Evolutionary conservation across 2,888 invertebrate genomes (phyloP).

Genomic region (Himalopsyche anomala): DNA sequence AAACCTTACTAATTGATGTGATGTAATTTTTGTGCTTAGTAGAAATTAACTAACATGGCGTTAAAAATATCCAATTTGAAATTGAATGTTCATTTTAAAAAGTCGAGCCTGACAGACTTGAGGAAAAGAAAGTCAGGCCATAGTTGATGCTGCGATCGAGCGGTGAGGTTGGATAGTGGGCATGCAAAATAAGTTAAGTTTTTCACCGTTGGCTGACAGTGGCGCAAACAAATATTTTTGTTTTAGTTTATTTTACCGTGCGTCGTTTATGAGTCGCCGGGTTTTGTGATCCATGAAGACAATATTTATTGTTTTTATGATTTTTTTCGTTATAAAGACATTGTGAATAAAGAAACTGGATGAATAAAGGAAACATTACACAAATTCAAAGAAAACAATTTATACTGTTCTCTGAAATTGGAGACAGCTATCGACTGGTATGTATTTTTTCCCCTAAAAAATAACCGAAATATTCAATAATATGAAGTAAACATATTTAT

Average conservation of each 20-base stretch:
- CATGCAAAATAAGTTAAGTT: conserved; percentile 41
- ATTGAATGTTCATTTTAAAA: conserved; percentile 13
- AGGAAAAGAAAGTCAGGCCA: conserved; percentile 38
- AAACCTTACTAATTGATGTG: too few species aligned
- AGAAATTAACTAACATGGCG: too few species aligned
- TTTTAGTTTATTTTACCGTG: conserved; percentile 24
- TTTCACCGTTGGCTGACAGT: conserved; percentile 29
- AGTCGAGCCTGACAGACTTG: background rate
- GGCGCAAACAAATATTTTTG: conserved; percentile 5
- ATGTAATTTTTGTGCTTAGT: too few species aligned
- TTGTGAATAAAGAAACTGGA: background rate
- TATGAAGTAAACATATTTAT: too few species aligned
- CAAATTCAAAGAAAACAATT: background rate
- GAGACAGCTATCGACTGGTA: background rate
- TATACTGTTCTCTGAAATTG: conserved; percentile 47
- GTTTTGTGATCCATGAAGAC: background rate
- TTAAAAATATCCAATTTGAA: background rate
- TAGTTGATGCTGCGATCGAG: conserved; percentile 52
- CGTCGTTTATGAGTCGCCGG: conserved; percentile 2
- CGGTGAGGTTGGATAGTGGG: background rate
- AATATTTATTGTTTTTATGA: background rate
- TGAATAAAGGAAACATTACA: background rate
- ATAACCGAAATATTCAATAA: too few species aligned
- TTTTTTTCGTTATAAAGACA: background rate
- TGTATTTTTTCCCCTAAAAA: too few species aligned